Conservation (phyloP, 2,113 vertebrate species). For the Mormyrus iriodes region DNA sequence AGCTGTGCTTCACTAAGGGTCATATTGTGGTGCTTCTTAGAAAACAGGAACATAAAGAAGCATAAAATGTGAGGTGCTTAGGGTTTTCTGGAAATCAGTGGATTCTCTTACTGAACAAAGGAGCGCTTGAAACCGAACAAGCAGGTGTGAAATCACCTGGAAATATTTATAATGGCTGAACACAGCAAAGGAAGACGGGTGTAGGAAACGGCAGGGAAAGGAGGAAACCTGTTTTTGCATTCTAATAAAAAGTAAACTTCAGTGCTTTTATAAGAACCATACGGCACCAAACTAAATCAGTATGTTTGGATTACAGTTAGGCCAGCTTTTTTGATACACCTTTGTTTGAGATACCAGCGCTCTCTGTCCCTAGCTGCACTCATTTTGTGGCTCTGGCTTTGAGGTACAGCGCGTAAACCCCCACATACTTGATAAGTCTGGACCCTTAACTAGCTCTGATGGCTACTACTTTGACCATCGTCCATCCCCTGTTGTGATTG, state of each 20-base stretch:
- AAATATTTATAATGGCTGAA: background rate
- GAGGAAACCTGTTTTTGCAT: background rate
- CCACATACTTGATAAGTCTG: background rate
- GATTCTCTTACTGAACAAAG: background rate
- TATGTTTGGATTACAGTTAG: background rate
- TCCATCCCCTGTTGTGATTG: background rate
- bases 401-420: too few species aligned
- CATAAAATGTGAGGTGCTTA: background rate
- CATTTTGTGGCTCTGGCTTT: too few species aligned
- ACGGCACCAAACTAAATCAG: slow-evolving; percentile 10
- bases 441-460: background rate
- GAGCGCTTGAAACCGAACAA: background rate
- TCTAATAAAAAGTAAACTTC: background rate
- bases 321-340: slow-evolving; percentile 9
- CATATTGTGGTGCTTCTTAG: background rate
- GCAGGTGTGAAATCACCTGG: background rate
- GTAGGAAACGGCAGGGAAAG: background rate
- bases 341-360: background rate
- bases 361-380: background rate
- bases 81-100: background rate
- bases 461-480: background rate
- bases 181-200: background rate
- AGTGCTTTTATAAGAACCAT: slow-evolving; percentile 14
- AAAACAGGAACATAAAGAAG: background rate
- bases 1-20: background rate